phyloP scores from a whole-genome alignment of 2,888 invertebrate species.

The Agrotis puta region DNA sequence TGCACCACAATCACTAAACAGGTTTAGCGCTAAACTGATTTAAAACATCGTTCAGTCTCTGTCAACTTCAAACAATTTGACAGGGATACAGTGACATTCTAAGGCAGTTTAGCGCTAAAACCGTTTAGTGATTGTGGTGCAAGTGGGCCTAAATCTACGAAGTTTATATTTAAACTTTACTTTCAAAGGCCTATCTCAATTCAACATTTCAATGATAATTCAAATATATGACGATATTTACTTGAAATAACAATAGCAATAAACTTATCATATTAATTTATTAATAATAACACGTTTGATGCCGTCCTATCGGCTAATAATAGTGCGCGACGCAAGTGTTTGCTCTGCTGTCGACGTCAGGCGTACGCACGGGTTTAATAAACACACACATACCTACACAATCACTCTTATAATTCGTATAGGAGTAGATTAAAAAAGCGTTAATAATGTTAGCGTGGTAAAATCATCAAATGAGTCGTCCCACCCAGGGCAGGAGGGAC shows the following conservation, averaged over 20 bases:
- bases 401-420: conserved; percentile 8
- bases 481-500: too few relatives aligned
- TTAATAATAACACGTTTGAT: conserved; percentile 24
- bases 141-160: too few relatives aligned
- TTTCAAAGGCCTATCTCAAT: neutral
- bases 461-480: too few relatives aligned
- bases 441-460: too few relatives aligned
- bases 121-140: too few relatives aligned
- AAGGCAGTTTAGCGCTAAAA: too few relatives aligned
- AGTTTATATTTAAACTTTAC: neutral
- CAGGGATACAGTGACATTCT: too few relatives aligned
- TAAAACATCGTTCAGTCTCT: too few relatives aligned
- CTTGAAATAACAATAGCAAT: conserved; percentile 37
- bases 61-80: too few relatives aligned
- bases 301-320: conserved; percentile 41
- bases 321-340: conserved; percentile 35
- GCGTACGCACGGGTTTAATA: conserved; percentile 29
- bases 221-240: conserved; percentile 30
- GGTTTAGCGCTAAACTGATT: too few relatives aligned
- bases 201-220: conserved; percentile 37
- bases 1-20: too few relatives aligned
- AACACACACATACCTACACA: conserved; percentile 14
- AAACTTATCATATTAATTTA: conserved; percentile 48
- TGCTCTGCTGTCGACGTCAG: conserved; percentile 40
- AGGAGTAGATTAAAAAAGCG: conserved; percentile 15